A percentile compares a stretch with the other conserved stretches of the same genome.
phyloP scores from a whole-genome alignment of 30 jellyfish, hydroid and myxozoan genomes.

The Clytia hemisphaerica region DNA sequence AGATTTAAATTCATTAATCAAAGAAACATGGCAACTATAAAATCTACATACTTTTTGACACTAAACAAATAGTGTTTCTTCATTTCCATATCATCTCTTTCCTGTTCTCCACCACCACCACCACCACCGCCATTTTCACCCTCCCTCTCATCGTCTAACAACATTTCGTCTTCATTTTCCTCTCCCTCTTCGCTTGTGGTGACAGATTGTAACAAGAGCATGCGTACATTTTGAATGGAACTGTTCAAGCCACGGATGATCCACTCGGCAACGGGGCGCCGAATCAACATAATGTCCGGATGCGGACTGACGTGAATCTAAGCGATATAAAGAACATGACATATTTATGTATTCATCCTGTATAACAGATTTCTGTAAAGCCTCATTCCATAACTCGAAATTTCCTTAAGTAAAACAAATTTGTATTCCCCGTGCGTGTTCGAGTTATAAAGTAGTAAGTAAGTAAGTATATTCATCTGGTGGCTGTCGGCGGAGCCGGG shows the following conservation, averaged over 20 bases:
- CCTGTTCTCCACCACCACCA: not conserved
- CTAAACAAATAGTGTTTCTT: conserved; percentile 68
- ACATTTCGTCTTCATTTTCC: conserved; percentile 21
- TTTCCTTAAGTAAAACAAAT: too few species aligned
- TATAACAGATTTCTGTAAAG: too few species aligned
- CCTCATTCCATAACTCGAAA: too few species aligned
- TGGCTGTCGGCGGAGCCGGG: too few species aligned
- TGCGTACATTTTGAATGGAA: conserved; percentile 55
- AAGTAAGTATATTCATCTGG: too few species aligned
- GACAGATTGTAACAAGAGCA: conserved; percentile 37
- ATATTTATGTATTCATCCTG: too few species aligned
- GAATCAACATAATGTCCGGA: conserved; percentile 29
- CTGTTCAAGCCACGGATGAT: conserved; percentile 77
- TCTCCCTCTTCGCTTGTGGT: conserved; percentile 4
- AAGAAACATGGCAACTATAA: not conserved
- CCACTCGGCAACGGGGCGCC: conserved; percentile 95
- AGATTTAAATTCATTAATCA: not conserved
- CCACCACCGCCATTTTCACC: conserved; percentile 12
- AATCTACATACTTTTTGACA: conserved; percentile 57
- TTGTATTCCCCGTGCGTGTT: too few species aligned
- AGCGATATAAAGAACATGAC: too few species aligned
- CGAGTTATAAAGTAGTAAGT: too few species aligned
- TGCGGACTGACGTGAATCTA: conserved; percentile 39
- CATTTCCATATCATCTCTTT: too few species aligned
- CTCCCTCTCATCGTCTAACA: conserved; percentile 28